A percentile compares a stretch with the other conserved stretches of the same genome.
phyloP scores from a whole-genome alignment of 1,140 invertebrate species.

The Temnothorax curvispinosus region DNA sequence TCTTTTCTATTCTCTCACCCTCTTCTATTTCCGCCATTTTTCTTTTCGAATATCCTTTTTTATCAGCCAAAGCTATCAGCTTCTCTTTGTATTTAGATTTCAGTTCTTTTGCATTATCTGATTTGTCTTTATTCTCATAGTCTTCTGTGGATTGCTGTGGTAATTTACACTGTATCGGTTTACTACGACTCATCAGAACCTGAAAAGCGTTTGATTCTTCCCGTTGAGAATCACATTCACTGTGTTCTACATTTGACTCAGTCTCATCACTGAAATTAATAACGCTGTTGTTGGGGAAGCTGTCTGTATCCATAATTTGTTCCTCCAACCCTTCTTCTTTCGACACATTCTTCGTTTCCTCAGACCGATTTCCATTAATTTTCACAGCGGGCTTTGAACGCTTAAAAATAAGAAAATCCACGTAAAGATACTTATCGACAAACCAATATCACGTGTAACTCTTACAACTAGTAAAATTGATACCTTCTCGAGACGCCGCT shows the following conservation, averaged over 20 bases:
- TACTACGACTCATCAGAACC: slow-evolving; percentile 74
- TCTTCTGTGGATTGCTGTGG: slow-evolving; percentile 28
- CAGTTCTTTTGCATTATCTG: slow-evolving; percentile 40
- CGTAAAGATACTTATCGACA: not conserved
- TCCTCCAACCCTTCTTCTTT: not conserved
- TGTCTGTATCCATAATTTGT: not conserved
- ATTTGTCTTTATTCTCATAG: slow-evolving; percentile 11
- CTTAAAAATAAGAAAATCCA: not conserved
- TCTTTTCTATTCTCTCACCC: slow-evolving; percentile 74
- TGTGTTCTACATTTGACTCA: not conserved
- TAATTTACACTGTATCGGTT: slow-evolving; percentile 54
- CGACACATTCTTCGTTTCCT: not conserved
- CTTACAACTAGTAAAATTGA: not conserved
- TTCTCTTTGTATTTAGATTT: slow-evolving; percentile 73
- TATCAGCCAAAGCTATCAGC: slow-evolving; percentile 73
- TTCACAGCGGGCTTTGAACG: not conserved
- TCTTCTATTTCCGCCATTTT: slow-evolving; percentile 78
- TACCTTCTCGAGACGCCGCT: not conserved
- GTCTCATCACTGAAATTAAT: not conserved
- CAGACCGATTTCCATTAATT: not conserved
- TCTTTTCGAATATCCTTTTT: slow-evolving; percentile 76
- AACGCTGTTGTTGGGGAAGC: not conserved
- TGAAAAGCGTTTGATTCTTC: slow-evolving; percentile 76
- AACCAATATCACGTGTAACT: not conserved
- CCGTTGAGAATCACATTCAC: not conserved